Evolutionary conservation across 2,888 invertebrate genomes (phyloP).

Genomic region (Myopa tessellatipennis): DNA sequence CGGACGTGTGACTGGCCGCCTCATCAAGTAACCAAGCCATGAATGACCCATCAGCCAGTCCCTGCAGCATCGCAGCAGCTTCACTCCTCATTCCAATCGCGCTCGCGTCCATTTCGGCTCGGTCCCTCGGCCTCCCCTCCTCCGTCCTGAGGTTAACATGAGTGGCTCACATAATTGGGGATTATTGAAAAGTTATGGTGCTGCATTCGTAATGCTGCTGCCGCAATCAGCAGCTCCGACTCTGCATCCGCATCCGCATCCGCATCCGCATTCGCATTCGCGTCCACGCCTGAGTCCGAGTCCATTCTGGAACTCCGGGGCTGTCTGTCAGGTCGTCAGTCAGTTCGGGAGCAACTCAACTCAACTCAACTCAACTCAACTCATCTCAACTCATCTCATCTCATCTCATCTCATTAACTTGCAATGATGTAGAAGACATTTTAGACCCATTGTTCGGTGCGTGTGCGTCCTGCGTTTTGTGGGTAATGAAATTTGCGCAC

Average conservation of each 20-base stretch:
- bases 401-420: constrained; percentile 11
- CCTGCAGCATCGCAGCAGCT: too few species aligned
- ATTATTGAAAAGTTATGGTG: constrained; percentile 47
- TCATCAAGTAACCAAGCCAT: background rate
- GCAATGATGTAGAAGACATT: constrained; percentile 19
- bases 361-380: too few species aligned
- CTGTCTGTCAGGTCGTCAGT: background rate
- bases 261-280: background rate
- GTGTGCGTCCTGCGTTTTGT: background rate
- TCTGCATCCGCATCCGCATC: background rate
- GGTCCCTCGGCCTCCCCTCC: too few species aligned
- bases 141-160: constrained; percentile 27
- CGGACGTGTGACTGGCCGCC: background rate
- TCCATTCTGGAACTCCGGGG: background rate
- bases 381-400: background rate
- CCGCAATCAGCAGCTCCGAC: background rate
- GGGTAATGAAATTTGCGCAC: constrained; percentile 18
- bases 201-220: constrained; percentile 37
- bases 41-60: too few species aligned
- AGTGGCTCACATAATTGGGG: constrained; percentile 47
- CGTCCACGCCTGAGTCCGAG: background rate
- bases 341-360: background rate
- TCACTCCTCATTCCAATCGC: too few species aligned
- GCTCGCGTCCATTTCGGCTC: too few species aligned
- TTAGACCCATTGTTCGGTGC: background rate